These are phyloP conservation scores for Atethmia centrago DNA, from an alignment of 2,888 invertebrate species.

Conservation along the genomic window DNA sequence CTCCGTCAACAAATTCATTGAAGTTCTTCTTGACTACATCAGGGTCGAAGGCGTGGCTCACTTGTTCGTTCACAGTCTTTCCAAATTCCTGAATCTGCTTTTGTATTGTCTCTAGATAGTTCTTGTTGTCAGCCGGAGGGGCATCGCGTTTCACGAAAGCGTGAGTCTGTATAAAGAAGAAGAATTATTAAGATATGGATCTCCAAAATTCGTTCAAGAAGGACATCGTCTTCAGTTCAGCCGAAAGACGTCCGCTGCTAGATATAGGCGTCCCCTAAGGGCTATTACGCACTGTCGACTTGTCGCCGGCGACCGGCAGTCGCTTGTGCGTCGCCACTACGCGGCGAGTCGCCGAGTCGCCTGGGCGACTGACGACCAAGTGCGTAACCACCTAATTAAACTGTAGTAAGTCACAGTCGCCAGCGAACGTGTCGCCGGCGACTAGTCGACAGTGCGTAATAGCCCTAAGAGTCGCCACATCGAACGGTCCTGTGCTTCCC, in stretches of 20 bases:
- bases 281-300: too few relatives aligned
- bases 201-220: not conserved
- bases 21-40: constrained; percentile 71
- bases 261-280: too few relatives aligned
- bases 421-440: too few relatives aligned
- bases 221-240: not conserved
- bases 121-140: constrained; percentile 38
- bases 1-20: constrained; percentile 67
- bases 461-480: not conserved
- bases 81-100: constrained; percentile 65
- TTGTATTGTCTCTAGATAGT: constrained; percentile 61
- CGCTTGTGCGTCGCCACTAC: too few relatives aligned
- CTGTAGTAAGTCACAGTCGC: too few relatives aligned
- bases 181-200: not conserved
- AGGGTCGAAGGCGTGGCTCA: constrained; percentile 66
- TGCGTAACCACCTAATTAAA: too few relatives aligned
- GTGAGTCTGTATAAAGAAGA: constrained; percentile 17
- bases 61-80: constrained; percentile 50
- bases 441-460: too few relatives aligned
- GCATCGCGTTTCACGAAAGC: constrained; percentile 53
- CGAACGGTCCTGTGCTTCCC: too few relatives aligned
- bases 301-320: too few relatives aligned
- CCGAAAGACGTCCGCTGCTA: not conserved
- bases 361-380: too few relatives aligned
- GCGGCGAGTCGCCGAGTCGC: too few relatives aligned